Conservation (phyloP, 2,113 vertebrate species). For the Plectropomus leopardus region DNA sequence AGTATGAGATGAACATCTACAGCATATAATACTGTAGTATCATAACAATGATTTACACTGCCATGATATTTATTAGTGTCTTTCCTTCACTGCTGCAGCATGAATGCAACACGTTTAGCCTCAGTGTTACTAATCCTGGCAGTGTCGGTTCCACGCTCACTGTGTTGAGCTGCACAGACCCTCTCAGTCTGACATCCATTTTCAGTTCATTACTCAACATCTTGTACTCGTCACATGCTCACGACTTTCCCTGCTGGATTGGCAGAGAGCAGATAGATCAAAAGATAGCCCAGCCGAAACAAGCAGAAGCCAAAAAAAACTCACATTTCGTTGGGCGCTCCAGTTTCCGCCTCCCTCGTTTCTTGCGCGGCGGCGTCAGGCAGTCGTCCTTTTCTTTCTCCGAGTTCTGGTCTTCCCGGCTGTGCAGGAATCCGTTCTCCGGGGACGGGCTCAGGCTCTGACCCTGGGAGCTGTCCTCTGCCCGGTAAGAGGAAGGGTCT, state of each 20-base stretch:
- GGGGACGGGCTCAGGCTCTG: conserved; percentile 82
- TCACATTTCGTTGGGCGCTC: conserved; percentile 91
- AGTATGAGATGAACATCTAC: background rate
- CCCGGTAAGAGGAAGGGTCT: conserved; percentile 71
- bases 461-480: conserved; percentile 66
- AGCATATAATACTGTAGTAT: background rate
- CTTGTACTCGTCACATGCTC: conserved; percentile 32
- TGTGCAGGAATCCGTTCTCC: conserved; percentile 90
- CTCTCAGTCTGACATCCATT: conserved; percentile 34
- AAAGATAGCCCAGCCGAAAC: conserved; percentile 17
- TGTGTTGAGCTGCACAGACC: background rate
- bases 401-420: conserved; percentile 86
- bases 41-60: background rate
- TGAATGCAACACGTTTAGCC: conserved; percentile 23
- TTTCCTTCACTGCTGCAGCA: background rate
- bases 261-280: conserved; percentile 30
- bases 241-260: conserved; percentile 24
- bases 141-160: conserved; percentile 10
- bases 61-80: background rate
- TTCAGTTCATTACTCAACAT: conserved; percentile 47
- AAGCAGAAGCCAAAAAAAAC: conserved; percentile 62
- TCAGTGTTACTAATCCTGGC: conserved; percentile 38
- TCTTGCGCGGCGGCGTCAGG: conserved; percentile 83
- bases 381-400: conserved; percentile 88
- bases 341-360: conserved; percentile 91